Conservation (phyloP, 2,797 vertebrate genomes). For the Gephyroberyx darwinii region DNA sequence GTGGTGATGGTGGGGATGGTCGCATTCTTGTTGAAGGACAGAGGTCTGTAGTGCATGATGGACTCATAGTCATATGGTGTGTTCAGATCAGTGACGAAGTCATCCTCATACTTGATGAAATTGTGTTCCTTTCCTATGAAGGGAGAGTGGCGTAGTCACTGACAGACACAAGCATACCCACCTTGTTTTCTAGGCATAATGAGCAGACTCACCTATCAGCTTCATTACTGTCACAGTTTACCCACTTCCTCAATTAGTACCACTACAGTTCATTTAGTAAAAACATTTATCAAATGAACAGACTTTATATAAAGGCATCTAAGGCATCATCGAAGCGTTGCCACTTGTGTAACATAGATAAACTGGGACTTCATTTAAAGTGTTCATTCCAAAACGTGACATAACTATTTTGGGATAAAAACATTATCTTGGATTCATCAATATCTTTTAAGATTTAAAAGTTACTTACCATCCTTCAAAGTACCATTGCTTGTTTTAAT, state of each 20-base stretch:
- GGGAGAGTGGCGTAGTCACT: neutral
- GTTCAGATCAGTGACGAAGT: conserved; percentile 87
- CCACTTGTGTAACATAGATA: neutral
- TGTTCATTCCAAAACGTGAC: neutral
- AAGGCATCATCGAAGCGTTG: no score
- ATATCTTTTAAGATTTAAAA: no score
- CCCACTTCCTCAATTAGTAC: no score
- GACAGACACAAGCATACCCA: no score
- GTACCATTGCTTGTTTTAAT: neutral
- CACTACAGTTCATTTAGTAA: no score
- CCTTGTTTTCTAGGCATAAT: no score
- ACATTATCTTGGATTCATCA: no score
- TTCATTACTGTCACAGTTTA: no score
- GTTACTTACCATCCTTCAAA: neutral
- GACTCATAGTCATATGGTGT: conserved; percentile 93
- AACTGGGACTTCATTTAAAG: neutral
- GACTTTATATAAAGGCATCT: no score
- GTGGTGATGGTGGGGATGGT: conserved; percentile 88
- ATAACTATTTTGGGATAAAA: no score
- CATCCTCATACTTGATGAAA: conserved; percentile 84
- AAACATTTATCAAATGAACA: no score
- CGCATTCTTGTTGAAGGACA: conserved; percentile 89
- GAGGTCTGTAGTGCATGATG: conserved; percentile 89
- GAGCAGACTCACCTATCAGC: no score
- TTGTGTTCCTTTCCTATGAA: conserved; percentile 82